Evolutionary conservation across 1,140 invertebrate species (phyloP).

Genomic region (Heterodera carotae): DNA sequence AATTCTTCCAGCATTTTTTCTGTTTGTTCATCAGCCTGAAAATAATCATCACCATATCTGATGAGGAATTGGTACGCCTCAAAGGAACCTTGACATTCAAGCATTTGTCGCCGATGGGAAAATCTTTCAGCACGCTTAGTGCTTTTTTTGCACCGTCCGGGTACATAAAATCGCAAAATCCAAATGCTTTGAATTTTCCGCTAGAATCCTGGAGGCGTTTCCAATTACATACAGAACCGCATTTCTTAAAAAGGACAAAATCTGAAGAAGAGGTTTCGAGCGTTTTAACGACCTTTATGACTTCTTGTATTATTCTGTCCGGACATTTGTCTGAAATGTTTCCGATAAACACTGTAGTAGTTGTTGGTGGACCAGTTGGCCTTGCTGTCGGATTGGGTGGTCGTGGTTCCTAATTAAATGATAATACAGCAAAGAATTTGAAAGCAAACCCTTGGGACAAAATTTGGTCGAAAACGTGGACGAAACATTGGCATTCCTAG

Average conservation of each 20-base stretch:
- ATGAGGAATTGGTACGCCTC: neutral
- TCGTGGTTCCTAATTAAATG: neutral
- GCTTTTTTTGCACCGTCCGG: constrained; percentile 91
- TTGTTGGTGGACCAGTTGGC: constrained; percentile 9
- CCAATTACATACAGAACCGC: constrained; percentile 92
- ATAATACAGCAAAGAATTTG: constrained; percentile 3
- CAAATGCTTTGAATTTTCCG: constrained; percentile 80
- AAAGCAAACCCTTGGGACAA: constrained; percentile 4
- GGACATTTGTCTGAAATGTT: constrained; percentile 94
- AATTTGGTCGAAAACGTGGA: constrained; percentile 24
- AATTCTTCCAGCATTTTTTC: constrained; percentile 41
- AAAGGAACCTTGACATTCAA: constrained; percentile 68
- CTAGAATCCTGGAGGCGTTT: constrained; percentile 85
- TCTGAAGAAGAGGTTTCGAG: constrained; percentile 1
- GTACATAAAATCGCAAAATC: constrained; percentile 90
- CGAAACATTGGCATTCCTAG: neutral
- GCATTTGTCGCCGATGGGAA: constrained; percentile 87
- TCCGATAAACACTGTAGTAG: constrained; percentile 93
- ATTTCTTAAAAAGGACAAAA: constrained; percentile 67
- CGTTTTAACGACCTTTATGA: constrained; percentile 71
- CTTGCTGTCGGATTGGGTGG: constrained; percentile 4
- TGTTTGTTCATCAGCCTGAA: constrained; percentile 58
- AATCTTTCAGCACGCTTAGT: constrained; percentile 88
- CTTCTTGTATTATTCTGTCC: constrained; percentile 88
- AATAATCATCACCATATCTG: constrained; percentile 9